These are phyloP conservation scores for Ophiothrix spiculata DNA, from an alignment of 35 echinoderm and acorn worm genomes.

Conservation along the genomic window DNA sequence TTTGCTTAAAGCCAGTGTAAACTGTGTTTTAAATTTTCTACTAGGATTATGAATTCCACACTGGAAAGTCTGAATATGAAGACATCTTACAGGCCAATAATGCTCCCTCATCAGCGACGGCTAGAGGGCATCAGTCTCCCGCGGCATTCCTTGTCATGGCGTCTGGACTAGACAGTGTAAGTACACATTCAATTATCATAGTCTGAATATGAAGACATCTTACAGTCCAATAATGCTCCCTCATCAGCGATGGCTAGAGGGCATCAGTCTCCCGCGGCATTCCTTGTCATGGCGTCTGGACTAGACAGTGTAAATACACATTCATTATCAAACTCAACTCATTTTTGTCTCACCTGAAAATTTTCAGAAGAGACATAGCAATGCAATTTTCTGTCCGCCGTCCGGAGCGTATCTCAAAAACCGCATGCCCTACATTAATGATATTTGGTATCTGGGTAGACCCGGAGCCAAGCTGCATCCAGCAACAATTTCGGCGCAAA, in stretches of 20 bases:
- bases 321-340: no score
- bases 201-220: conserved; percentile 93
- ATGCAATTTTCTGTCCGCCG: no score
- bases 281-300: conserved; percentile 85
- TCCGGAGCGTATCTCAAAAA: no score
- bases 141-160: conserved; percentile 87
- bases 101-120: conserved; percentile 52
- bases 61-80: conserved; percentile 95
- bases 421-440: no score
- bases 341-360: no score
- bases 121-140: conserved; percentile 91
- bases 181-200: no score
- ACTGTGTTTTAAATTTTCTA: not conserved
- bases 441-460: no score
- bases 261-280: conserved; percentile 90
- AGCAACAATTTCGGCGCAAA: no score
- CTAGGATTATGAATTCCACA: conserved; percentile 82
- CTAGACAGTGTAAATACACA: conserved; percentile 79
- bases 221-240: conserved; percentile 68
- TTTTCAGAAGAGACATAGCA: no score
- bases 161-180: conserved; percentile 89
- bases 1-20: not conserved
- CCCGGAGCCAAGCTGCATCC: no score
- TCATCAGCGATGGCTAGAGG: conserved; percentile 71
- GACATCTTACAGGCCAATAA: conserved; percentile 80